A percentile compares a stretch with the other conserved stretches of the same genome.
phyloP scores from a whole-genome alignment of 2,888 invertebrate genomes.

The Drosophila tripunctata region DNA sequence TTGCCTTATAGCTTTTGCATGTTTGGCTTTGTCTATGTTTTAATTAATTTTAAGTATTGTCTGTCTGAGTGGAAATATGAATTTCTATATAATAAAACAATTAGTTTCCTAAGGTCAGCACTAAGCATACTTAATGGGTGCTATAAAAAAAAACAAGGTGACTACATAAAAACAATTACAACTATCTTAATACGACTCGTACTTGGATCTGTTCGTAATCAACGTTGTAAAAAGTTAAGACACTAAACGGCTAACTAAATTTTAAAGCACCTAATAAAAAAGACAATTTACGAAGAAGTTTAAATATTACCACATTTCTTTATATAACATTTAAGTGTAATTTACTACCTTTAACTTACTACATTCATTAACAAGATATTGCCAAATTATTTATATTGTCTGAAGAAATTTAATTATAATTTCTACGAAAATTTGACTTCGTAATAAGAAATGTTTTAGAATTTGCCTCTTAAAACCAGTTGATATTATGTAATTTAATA shows the following conservation, averaged over 20 bases:
- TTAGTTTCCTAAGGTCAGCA: conserved; percentile 34
- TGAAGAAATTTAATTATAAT: too few relatives aligned
- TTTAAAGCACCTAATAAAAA: background rate
- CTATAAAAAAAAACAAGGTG: conserved; percentile 29
- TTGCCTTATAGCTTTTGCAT: background rate
- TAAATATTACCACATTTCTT: too few relatives aligned
- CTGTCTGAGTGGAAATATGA: conserved; percentile 3
- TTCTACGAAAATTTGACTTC: too few relatives aligned
- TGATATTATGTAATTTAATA: too few relatives aligned
- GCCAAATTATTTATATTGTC: too few relatives aligned
- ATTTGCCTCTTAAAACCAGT: too few relatives aligned
- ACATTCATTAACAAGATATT: too few relatives aligned
- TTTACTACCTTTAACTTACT: too few relatives aligned
- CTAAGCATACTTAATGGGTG: conserved; percentile 12
- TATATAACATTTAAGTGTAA: too few relatives aligned
- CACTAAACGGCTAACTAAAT: conserved; percentile 4
- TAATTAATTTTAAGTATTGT: conserved; percentile 5
- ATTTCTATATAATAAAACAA: conserved; percentile 21
- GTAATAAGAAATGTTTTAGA: too few relatives aligned
- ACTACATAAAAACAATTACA: conserved; percentile 4
- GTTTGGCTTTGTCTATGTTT: background rate
- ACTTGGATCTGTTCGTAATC: background rate
- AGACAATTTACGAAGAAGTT: background rate
- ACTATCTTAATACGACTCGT: conserved; percentile 1
- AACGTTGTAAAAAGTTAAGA: background rate